Conservation (phyloP, 2,888 invertebrate genomes). For the Lysandra coridon region DNA sequence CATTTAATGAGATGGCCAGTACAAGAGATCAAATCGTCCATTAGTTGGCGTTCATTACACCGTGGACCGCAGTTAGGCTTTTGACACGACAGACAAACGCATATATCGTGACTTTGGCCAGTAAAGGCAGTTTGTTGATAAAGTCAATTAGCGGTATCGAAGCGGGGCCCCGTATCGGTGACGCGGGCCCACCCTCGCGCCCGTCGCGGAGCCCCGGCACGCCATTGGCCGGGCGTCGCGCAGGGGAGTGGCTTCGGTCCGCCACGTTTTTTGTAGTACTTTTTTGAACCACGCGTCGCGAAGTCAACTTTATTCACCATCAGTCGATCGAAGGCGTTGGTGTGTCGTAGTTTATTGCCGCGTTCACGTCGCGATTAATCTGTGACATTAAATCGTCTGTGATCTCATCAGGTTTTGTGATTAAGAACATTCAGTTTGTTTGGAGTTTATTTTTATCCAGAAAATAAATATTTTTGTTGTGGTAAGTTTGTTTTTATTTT, state of each 20-base stretch:
- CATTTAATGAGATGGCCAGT: slow-evolving; percentile 31
- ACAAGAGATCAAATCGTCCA: slow-evolving; percentile 62
- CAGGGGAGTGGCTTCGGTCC: slow-evolving; percentile 71
- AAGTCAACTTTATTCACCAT: slow-evolving; percentile 71
- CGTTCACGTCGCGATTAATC: slow-evolving; percentile 62
- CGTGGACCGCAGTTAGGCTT: slow-evolving; percentile 74
- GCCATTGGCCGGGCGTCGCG: slow-evolving; percentile 67
- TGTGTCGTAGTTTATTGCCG: slow-evolving; percentile 77
- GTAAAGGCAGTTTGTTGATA: slow-evolving; percentile 81
- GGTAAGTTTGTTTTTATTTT: slow-evolving; percentile 30
- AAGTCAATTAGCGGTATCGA: slow-evolving; percentile 80
- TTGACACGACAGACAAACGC: slow-evolving; percentile 77
- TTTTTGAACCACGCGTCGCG: slow-evolving; percentile 70
- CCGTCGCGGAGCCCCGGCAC: slow-evolving; percentile 56
- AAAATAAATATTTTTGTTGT: slow-evolving; percentile 25
- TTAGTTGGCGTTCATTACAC: slow-evolving; percentile 71
- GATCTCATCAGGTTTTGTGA: slow-evolving; percentile 56
- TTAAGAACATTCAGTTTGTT: slow-evolving; percentile 58
- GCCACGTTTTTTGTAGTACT: slow-evolving; percentile 69
- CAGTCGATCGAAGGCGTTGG: slow-evolving; percentile 78
- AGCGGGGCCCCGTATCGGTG: slow-evolving; percentile 76
- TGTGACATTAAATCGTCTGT: slow-evolving; percentile 64
- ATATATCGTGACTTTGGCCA: slow-evolving; percentile 78
- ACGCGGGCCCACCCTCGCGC: slow-evolving; percentile 71
- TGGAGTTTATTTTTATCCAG: slow-evolving; percentile 51